Conservation (phyloP, 2,797 vertebrate genomes). For the Pteronotus mesoamericanus region DNA sequence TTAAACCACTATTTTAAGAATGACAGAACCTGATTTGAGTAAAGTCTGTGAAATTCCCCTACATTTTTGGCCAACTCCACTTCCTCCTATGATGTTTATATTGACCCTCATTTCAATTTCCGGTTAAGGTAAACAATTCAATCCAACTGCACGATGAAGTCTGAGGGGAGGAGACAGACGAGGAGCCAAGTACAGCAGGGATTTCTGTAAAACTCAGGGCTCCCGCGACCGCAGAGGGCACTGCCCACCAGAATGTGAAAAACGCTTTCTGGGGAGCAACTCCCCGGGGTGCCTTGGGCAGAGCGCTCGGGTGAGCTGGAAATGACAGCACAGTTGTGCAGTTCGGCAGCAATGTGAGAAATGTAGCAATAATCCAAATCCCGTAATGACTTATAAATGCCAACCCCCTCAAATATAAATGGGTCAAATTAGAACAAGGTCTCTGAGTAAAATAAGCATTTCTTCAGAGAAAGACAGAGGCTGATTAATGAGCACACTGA, state of each 20-base stretch:
- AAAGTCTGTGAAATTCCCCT: background rate
- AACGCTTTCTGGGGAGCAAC: background rate
- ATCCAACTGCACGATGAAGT: background rate
- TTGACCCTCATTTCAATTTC: background rate
- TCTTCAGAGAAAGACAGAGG: background rate
- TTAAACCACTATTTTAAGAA: background rate
- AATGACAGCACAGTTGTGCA: too few relatives aligned
- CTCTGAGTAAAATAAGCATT: background rate
- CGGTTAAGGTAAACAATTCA: background rate
- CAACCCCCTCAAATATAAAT: background rate
- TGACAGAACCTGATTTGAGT: background rate
- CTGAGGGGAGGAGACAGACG: background rate
- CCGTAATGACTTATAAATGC: background rate
- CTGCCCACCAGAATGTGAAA: background rate
- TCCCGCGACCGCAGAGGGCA: background rate
- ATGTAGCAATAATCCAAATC: background rate
- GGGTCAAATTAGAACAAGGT: background rate
- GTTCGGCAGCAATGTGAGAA: background rate
- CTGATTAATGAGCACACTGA: background rate
- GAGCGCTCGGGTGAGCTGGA: fast-evolving
- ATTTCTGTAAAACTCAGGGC: background rate
- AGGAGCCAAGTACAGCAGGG: background rate
- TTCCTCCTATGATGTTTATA: background rate
- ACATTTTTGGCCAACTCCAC: background rate
- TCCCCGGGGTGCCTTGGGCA: fast-evolving